Percentiles rank a stretch among this genome's conserved stretches.
Conservation (phyloP, 2,113 vertebrate species). For the Picathartes gymnocephalus region DNA sequence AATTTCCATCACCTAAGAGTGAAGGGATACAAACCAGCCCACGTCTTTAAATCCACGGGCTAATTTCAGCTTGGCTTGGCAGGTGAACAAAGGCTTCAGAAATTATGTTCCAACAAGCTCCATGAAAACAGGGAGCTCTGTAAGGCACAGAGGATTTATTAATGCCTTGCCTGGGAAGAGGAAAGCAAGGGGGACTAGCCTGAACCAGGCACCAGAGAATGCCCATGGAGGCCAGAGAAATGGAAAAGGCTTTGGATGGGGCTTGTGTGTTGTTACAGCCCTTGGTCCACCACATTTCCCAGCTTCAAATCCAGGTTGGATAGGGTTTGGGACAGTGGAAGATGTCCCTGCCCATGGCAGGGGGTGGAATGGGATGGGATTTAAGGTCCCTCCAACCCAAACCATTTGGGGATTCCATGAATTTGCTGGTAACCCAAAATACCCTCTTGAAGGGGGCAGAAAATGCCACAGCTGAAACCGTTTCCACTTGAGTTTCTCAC, state of each 20-base stretch:
- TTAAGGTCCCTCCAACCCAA: not conserved
- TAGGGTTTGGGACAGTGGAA: not conserved
- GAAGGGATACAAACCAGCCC: not conserved
- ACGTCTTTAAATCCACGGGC: not conserved
- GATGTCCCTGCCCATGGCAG: not conserved
- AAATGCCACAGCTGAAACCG: not conserved
- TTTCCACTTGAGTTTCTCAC: not conserved
- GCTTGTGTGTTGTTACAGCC: not conserved
- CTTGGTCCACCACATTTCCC: not conserved
- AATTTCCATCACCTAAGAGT: not conserved
- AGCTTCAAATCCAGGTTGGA: not conserved
- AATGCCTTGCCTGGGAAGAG: not conserved
- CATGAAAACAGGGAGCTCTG: not conserved
- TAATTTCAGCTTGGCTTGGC: conserved; percentile 49
- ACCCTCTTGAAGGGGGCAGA: not conserved
- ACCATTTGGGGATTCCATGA: not conserved
- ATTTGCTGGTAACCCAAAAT: not conserved
- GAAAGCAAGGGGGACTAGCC: not conserved
- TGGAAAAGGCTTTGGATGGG: not conserved
- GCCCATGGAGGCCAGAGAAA: not conserved
- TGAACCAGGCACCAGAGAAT: not conserved
- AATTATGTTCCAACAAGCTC: not conserved
- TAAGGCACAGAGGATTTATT: not conserved
- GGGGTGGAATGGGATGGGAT: not conserved
- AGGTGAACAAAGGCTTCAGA: conserved; percentile 37